Base-by-base conservation (phyloP, 2,797 vertebrate species). In the Oreortyx pictus region DNA sequence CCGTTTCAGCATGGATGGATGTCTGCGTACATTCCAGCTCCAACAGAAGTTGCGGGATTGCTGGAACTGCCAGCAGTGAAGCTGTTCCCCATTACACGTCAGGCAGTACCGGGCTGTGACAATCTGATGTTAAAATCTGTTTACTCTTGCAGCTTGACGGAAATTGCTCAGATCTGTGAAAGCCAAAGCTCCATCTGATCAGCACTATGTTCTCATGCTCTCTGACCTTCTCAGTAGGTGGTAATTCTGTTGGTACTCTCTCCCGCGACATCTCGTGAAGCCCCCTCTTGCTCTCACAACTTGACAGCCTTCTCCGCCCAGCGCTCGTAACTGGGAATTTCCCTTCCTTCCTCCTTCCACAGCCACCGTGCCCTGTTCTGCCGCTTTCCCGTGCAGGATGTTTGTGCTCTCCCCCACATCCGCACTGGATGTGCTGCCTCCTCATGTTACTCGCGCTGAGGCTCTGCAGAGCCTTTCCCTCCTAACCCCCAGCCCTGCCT, bases 281-380 rank as follows among this genome's bases (percentile, higher is more conserved):
- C 37, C 18, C 46, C 74, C 44, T 82, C 41, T 67, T 23, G 65
- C 89, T 80, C 64, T 82, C 75, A 25, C 83, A 74, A 86, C 91
- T 70, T 70, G 86, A 89, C 52, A 35, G 67, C 56, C 70, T 66
- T 62, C 64, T 67, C 57, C 0, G 2, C n/a, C 44, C 70, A 1
- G 6, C 0, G 8, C 78, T 66, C 7, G 0, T 50, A 70, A 94
- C 90, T 96, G 91, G 90, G 83, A 95, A 92, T 89, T 95, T 87
- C 82, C 91, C 78, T 92, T 84, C 56, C 50, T 72, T 91, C 77
- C 57, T 86, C 57, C 80, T 89, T 94, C 86, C 71, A 70, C 88
- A 84, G 82, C 60, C 62, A 23, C 54, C 11, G 0, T 9, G 3
- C 5, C 75, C 56, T 9, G 29, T 64, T 81, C 10, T 41, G 77